Conservation (phyloP, 2,113 vertebrate genomes). For the Dendropsophus ebraccatus region DNA sequence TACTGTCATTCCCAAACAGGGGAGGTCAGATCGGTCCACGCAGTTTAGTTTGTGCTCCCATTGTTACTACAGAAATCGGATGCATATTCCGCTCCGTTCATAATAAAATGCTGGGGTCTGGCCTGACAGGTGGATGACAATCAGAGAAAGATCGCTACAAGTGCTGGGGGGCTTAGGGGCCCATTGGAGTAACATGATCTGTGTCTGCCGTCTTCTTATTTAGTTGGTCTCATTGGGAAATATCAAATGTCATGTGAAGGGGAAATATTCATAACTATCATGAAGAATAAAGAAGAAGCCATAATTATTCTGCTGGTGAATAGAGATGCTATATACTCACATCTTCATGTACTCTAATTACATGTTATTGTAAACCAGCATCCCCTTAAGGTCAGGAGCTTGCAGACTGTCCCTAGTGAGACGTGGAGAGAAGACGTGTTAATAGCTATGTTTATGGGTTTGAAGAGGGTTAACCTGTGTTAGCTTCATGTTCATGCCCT, state of each 20-base stretch:
- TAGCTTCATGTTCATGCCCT: neutral
- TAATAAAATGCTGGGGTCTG: neutral
- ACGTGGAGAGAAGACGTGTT: neutral
- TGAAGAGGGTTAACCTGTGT: neutral
- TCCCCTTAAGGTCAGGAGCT: neutral
- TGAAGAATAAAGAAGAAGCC: neutral
- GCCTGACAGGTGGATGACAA: conserved; percentile 7
- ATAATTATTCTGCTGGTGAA: conserved; percentile 16
- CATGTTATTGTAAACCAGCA: conserved; percentile 12
- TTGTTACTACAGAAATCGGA: neutral
- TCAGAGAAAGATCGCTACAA: neutral
- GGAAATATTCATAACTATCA: conserved; percentile 11
- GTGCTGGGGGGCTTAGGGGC: neutral
- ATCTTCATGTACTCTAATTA: neutral
- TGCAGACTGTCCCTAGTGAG: neutral
- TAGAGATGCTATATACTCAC: neutral
- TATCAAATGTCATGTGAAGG: conserved; percentile 5
- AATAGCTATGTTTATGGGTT: neutral
- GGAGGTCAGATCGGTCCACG: neutral
- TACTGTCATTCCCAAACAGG: neutral
- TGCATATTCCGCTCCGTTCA: neutral
- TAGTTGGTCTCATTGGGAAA: neutral
- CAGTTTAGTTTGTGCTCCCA: neutral
- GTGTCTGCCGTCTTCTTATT: neutral
- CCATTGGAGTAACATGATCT: conserved; percentile 1